These are phyloP conservation scores for Hylaeus anthracinus DNA, from an alignment of 1,140 invertebrate genomes.

Conservation along the genomic window DNA sequence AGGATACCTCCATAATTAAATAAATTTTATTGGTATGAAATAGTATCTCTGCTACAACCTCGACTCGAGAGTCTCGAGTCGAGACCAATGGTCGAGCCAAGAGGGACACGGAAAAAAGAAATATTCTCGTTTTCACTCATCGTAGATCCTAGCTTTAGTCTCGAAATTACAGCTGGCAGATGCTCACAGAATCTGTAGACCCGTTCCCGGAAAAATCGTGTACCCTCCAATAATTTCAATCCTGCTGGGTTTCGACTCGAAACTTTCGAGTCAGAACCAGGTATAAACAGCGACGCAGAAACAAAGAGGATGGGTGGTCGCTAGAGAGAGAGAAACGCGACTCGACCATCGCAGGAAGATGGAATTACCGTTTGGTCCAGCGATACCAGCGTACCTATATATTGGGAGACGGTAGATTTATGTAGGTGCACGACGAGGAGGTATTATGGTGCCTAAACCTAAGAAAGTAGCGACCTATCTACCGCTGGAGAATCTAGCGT, in stretches of 20 bases:
- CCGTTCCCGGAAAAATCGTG: conserved; percentile 41
- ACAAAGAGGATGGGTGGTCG: conserved; percentile 33
- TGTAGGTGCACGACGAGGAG: conserved; percentile 64
- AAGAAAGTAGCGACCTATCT: conserved; percentile 55
- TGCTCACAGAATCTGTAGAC: background rate
- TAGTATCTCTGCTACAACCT: no score
- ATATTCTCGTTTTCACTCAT: background rate
- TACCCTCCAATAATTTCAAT: conserved; percentile 63
- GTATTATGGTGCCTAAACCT: conserved; percentile 62
- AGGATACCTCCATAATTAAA: no score
- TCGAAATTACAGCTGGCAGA: conserved; percentile 34
- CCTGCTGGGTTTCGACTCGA: conserved; percentile 42
- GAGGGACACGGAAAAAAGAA: background rate
- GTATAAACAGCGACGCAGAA: conserved; percentile 58
- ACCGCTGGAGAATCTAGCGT: background rate
- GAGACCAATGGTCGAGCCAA: background rate
- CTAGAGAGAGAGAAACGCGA: conserved; percentile 46
- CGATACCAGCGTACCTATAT: conserved; percentile 49
- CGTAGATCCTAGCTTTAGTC: background rate
- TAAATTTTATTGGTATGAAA: no score
- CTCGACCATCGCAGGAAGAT: conserved; percentile 48
- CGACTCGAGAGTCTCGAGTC: no score
- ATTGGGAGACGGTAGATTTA: conserved; percentile 71
- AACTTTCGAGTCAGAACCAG: conserved; percentile 50
- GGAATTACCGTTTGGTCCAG: conserved; percentile 61